Base-by-base conservation (phyloP, 2,888 invertebrate species). In the Limnephilus lunatus region DNA sequence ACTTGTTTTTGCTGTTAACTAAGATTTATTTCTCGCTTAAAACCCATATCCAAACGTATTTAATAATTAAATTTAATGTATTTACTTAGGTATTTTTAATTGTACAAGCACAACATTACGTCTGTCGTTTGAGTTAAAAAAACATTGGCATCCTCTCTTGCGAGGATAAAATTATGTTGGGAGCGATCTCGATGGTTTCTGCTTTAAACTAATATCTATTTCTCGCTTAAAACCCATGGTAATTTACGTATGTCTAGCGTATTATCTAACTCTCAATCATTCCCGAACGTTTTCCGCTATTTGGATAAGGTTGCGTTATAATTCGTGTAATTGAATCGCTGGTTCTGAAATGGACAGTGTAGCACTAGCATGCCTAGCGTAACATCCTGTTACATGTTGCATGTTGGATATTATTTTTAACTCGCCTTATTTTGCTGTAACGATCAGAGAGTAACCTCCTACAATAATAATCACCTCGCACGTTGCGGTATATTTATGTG, bases 381-480 rank as follows among this genome's bases (percentile, higher is more conserved):
- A 85, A 39, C 32, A 39, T 85, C 85, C 85, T 85, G 85, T 44
- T 44, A 44, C 44, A 44, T 12, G 44, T 85, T 85, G 7, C 0
- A 85, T 35, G 39, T 85, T 35, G 39, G 85, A 35, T 85, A 85
- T 85, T 85, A 35, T 85, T 39, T 85, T 85, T 85, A 39, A 85
- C 85, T 85, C 39, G 85, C n/a, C 68, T 68, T 68, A 68, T 85
- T 35, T 39, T 85, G 25, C 35, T 32, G n/a, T 85, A 85, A 85
- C 85, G 85, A 85, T 35, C 35, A 32, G 3, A 85, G 85, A 83
- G 35, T 83, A 83, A 83, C 31, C 53, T 53, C 19, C 53, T 68
- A 68, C 25, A 68, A 9, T 39, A 48, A 48, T 86, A 86, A 86
- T 86, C 86, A 48, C 86, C 86, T 86, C 86, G 44, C 86, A 53